Base-by-base conservation (phyloP, 2,113 vertebrate genomes). In the Thryonomys swinderianus region DNA sequence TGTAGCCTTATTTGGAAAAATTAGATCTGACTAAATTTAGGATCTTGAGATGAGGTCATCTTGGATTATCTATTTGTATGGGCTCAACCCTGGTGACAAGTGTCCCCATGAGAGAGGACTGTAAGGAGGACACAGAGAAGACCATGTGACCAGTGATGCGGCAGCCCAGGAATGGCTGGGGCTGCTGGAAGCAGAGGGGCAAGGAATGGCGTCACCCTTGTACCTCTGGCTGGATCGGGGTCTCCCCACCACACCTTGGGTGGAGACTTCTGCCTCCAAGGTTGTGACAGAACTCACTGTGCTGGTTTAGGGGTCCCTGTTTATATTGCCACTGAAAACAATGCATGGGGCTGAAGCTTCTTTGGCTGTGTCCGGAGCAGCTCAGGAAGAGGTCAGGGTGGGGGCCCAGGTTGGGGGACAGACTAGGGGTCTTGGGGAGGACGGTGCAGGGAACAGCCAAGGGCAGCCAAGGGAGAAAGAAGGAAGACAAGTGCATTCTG, bases 1-100 rank as follows among this genome's bases (percentile, higher is more conserved):
- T 45, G 27, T 88, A 57, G 80, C 27, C 69, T 87, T 90, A 85
- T 48, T 64, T 91, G 81, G 78, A 51, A 78, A 91, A 91, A 71
- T 9, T 9, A 74, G 51, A 45, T n/a, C 23, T 79, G 25, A 74
- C 80, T 42, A 42, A 42, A 66, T 74, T 69, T 83, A 82, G 40
- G 42, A 74, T 67, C 73, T 45, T 45, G 81, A 76, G 59, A 81
- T 76, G 51, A 92, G 25, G 48, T 76, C n/a, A 61, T 55, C 10
- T 53, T 62, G 66, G n/a, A 53, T 25, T 84, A 87, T 25, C 18
- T 84, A 87, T 25, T 14, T 25, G 21, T 53, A 48, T 73, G 14
- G 45, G 53, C 32, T 30, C 34, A 83, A 84, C 69, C 74, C 53
- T 27, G 55, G 27, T n/a, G 53, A 55, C n/a, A 57, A 62, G 37